Base-by-base conservation (phyloP, 2,888 invertebrate species). In the Polydrusus pterygomalis region DNA sequence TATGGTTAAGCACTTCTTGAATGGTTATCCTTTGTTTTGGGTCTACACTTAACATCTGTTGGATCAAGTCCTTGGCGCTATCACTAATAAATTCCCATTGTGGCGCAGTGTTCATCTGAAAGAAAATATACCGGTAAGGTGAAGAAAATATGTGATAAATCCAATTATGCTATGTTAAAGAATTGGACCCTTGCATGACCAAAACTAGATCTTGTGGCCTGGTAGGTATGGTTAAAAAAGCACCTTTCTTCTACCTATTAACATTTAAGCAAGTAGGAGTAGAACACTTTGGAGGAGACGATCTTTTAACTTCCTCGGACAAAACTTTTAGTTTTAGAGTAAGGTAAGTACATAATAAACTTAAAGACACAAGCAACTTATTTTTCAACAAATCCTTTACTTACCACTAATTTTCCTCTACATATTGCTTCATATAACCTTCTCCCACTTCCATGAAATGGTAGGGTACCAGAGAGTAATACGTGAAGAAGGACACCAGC, bases 401-500 rank as follows among this genome's bases (percentile, higher is more conserved):
- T 89, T 88, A 96, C 96, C 89, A 93, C 91, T 83, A 97, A 88
- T 87, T 94, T 91, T 70, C 96, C 96, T 78, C 95, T 91, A 84
- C 95, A 95, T 83, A 99, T 97, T 68, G 95, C 93, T 86, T 98
- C 97, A 85, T 97, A 96, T 80, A 99, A 91, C 81, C 98, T 91
- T 83, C 98, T 95, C 79, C 96, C 95, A 74, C 97, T 97, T 62
- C 99, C 99, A 80, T 95, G 93, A 87, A 99, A 99, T 11, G 99
- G 99, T 82, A 98, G 90, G 73, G 95, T 94, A 6, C 99, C 99
- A 60, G 97, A 96, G 47, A 99, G 90, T 54, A 99, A 91, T 17
- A 98, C 94, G 87, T 98, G 98, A 56, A 99, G 90, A 82, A 99
- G 91, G 69, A 98, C 96, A 10, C 99, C 99, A 34, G 97, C 96